Evolutionary conservation across 2,888 invertebrate genomes (phyloP), one percentile per base, ranked within the genome.

Genomic region (Orchestes rusci): DNA sequence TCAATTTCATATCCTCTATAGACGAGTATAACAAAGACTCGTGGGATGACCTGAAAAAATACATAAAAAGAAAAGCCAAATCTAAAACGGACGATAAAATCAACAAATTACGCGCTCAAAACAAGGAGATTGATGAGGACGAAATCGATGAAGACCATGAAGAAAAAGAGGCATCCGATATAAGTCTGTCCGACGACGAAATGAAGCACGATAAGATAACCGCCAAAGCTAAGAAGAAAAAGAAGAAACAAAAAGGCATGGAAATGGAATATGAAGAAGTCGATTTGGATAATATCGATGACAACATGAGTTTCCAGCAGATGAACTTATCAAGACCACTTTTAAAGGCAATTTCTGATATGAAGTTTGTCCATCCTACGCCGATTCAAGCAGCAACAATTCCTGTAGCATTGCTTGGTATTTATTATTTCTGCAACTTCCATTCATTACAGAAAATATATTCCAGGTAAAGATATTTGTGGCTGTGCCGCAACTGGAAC

Each of bases 401-500:
- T 64, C 97, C 99, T 1, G 77, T 95, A 7, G 96, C 93, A 3
- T 71, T 99, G 44, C 72, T 90, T 55, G 82, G 78, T 75, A 61
- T n/a, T n/a, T n/a, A n/a, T n/a, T n/a, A 35, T 29, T 41, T 28
- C 3, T 19, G 13, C 54, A 45, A 23, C 5, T 23, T 23, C 5
- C 23, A 7, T 8, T 7, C 5, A 23, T 7, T 23, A 5, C 39
- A 12, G 17, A 20, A 4, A 13, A 37, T 23, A 27, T n/a, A n/a
- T n/a, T n/a, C n/a, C n/a, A n/a, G n/a, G 8, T 30, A 29, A 88
- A 58, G 99, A 99, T 68, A 82, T 99, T 56, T 97, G 96, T 71
- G 99, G 95, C 7, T 99, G 97, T 73, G 97, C 99, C 18, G 95
- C 96, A 0, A 99, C 97, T 0, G 99, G 99, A 39, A 86, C 90